A percentile compares a stretch with the other conserved stretches of the same genome.
Conservation (phyloP, 2,113 vertebrate genomes). For the Pelobates fuscus region DNA sequence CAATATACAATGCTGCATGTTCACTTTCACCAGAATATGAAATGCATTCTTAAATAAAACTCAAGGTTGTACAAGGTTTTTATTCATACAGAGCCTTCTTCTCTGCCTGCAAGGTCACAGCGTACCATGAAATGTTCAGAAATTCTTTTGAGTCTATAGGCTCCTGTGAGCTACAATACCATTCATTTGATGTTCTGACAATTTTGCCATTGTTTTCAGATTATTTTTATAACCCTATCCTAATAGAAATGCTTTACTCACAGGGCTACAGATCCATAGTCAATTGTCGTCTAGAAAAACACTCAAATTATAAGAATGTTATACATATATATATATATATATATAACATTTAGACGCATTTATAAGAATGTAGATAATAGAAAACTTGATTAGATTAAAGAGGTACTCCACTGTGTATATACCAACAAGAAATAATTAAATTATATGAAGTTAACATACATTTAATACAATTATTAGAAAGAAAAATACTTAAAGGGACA, state of each 20-base stretch:
- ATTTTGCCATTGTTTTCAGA: background rate
- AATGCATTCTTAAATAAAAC: conserved; percentile 24
- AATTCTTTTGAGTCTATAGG: background rate
- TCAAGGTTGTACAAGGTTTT: conserved; percentile 35
- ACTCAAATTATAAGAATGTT: too few species aligned
- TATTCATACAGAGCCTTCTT: background rate
- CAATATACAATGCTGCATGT: conserved; percentile 34
- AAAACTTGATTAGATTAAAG: too few species aligned
- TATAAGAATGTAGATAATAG: too few species aligned
- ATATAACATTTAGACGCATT: too few species aligned
- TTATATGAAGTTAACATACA: too few species aligned
- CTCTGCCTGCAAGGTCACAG: conserved; percentile 11
- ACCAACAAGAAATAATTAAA: too few species aligned
- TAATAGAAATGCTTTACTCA: background rate
- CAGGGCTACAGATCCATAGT: too few species aligned
- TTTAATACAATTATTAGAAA: too few species aligned
- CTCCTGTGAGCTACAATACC: background rate
- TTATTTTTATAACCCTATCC: background rate
- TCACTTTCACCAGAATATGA: conserved; percentile 35
- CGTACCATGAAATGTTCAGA: background rate
- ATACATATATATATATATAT: too few species aligned
- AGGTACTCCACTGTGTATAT: too few species aligned
- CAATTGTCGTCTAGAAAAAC: too few species aligned
- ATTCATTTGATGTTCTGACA: background rate
- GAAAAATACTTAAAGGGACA: too few species aligned